A percentile compares a stretch with the other conserved stretches of the same genome.
Evolutionary conservation across 2,797 vertebrate genomes (phyloP).

Genomic region (Sorex maritimensis): DNA sequence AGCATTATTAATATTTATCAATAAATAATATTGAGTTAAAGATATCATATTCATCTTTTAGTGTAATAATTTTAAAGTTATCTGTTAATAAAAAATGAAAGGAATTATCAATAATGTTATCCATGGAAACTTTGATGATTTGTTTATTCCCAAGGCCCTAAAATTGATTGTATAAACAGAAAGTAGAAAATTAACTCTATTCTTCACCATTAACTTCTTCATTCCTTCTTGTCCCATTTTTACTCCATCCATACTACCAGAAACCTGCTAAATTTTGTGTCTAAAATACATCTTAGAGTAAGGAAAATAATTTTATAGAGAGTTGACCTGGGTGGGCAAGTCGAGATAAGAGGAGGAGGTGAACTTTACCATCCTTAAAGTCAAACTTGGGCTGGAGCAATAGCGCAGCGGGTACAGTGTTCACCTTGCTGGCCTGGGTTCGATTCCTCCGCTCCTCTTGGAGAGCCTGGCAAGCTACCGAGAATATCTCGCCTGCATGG

Average conservation of each 20-base stretch:
- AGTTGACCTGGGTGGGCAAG: not conserved
- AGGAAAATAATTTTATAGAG: not conserved
- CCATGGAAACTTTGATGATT: not conserved
- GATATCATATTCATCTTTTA: not conserved
- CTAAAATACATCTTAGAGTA: not conserved
- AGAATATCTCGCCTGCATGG: no score
- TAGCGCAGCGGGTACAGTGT: no score
- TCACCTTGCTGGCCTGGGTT: no score
- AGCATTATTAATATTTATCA: constrained; percentile 76
- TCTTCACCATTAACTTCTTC: not conserved
- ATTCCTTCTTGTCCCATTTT: not conserved
- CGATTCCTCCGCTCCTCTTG: no score
- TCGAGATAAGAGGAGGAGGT: not conserved
- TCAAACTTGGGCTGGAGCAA: not conserved
- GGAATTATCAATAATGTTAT: not conserved
- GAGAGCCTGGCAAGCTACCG: no score
- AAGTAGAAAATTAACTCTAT: no score
- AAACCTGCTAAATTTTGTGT: not conserved
- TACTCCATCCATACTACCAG: not conserved
- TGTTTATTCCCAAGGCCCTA: not conserved
- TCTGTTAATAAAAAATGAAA: not conserved
- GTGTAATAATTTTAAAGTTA: not conserved
- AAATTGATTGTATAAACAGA: not conserved
- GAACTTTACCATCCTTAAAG: not conserved
- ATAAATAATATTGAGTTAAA: not conserved